phyloP scores from a whole-genome alignment of 2,888 invertebrate species.

The Panorpa germanica region DNA sequence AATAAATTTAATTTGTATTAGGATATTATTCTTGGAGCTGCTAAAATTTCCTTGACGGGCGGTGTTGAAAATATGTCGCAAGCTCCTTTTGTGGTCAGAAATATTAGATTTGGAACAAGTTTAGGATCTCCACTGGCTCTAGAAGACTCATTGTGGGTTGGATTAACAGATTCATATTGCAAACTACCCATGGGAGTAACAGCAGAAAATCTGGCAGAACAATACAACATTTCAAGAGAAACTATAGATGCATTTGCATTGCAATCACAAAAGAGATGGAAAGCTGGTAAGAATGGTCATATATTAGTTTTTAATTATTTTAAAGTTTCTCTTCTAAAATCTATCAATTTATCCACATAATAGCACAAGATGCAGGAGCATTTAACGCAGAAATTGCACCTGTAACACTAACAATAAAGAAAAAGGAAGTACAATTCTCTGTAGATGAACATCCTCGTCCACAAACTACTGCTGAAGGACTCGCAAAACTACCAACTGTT shows the following conservation, averaged over 20 bases:
- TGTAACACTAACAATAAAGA: constrained; percentile 66
- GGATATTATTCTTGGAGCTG: constrained; percentile 73
- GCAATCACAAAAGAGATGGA: constrained; percentile 75
- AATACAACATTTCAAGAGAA: constrained; percentile 61
- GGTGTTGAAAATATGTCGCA: constrained; percentile 95
- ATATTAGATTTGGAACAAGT: constrained; percentile 72
- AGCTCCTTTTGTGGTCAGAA: constrained; percentile 69
- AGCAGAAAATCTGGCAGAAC: constrained; percentile 79
- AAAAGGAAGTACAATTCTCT: constrained; percentile 56
- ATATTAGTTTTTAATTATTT: constrained; percentile 4
- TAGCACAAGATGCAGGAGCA: constrained; percentile 73
- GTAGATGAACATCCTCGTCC: constrained; percentile 90
- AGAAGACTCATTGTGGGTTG: constrained; percentile 82
- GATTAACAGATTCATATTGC: constrained; percentile 73
- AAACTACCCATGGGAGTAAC: constrained; percentile 92
- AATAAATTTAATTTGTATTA: too few relatives aligned
- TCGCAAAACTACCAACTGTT: constrained; percentile 70
- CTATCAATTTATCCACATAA: too few relatives aligned
- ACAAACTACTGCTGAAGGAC: constrained; percentile 64
- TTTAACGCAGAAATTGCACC: constrained; percentile 85
- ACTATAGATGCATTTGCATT: constrained; percentile 76
- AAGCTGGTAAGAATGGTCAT: constrained; percentile 37
- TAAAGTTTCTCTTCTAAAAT: too few relatives aligned
- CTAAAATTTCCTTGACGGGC: constrained; percentile 74
- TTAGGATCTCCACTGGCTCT: constrained; percentile 58